These are phyloP conservation scores for Enteromius anoplus DNA, from an alignment of 2,797 vertebrate species.

Conservation along the genomic window DNA sequence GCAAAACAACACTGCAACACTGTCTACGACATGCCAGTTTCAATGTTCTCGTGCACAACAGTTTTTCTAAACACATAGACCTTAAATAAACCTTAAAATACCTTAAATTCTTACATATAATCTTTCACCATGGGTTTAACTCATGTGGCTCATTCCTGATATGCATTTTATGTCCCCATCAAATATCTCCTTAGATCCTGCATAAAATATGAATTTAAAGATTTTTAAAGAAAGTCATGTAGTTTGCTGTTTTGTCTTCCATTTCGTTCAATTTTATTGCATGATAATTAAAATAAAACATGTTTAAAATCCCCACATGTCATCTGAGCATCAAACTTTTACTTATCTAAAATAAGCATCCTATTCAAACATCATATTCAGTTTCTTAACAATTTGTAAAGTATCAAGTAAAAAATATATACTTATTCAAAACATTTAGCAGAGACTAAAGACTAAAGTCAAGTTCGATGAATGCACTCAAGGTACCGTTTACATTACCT, in stretches of 20 bases:
- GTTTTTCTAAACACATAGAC: neutral
- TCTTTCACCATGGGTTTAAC: neutral
- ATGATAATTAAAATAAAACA: neutral
- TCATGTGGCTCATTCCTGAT: neutral
- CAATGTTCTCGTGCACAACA: conserved; percentile 5
- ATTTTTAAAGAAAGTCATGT: neutral
- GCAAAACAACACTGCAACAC: conserved; percentile 36
- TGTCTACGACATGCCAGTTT: conserved; percentile 7
- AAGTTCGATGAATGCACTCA: neutral
- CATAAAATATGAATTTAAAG: neutral
- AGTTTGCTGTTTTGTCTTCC: neutral
- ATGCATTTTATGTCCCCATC: neutral
- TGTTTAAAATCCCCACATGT: neutral
- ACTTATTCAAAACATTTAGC: neutral
- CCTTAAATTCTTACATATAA: neutral
- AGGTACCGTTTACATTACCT: neutral
- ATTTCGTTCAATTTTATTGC: neutral
- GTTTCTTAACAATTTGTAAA: neutral
- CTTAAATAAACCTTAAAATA: conserved; percentile 13
- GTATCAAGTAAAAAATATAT: neutral
- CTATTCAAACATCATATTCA: neutral
- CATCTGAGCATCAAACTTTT: neutral
- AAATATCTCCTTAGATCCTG: neutral
- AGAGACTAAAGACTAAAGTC: neutral
- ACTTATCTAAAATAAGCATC: neutral